Evolutionary conservation across 2,797 vertebrate genomes (phyloP).

Genomic region (Potorous gilbertii): DNA sequence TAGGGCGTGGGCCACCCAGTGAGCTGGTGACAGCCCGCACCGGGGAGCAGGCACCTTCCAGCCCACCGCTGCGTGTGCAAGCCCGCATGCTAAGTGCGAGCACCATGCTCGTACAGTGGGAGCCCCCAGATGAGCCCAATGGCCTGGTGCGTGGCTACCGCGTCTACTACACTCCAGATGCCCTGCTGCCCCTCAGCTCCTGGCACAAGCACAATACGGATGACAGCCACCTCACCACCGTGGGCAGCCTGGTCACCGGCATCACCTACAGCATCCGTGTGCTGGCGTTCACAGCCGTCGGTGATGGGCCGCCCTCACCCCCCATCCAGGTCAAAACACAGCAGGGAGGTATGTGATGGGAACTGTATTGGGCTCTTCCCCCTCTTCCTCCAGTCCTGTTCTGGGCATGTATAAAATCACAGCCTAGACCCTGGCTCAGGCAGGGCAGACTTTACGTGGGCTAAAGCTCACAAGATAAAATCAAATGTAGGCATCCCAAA

Average conservation of each 20-base stretch:
- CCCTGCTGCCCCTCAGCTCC: conserved; percentile 87
- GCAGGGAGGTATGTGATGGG: conserved; percentile 91
- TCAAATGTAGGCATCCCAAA: too few relatives aligned
- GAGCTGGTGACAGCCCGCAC: conserved; percentile 91
- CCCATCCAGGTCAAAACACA: conserved; percentile 96
- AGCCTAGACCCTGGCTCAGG: background rate
- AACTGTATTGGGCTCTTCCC: fast-evolving
- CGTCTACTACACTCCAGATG: conserved; percentile 91
- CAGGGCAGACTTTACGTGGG: background rate
- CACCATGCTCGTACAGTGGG: conserved; percentile 97
- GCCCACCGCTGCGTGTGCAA: conserved; percentile 92
- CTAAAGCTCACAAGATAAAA: background rate
- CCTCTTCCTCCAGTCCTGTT: background rate
- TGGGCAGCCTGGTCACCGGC: conserved; percentile 91
- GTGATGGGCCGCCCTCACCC: conserved; percentile 94
- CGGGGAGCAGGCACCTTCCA: conserved; percentile 96
- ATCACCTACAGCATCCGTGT: conserved; percentile 95
- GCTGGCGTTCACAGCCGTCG: conserved; percentile 95
- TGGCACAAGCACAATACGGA: conserved; percentile 97
- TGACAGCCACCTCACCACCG: conserved; percentile 91
- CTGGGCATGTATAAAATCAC: background rate
- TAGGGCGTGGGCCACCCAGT: conserved; percentile 93
- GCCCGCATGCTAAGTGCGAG: conserved; percentile 95
- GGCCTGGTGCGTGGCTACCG: conserved; percentile 94
- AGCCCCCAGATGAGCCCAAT: conserved; percentile 95